These are phyloP conservation scores for Lysandra bellargus DNA, from an alignment of 2,888 invertebrate genomes.

Conservation along the genomic window DNA sequence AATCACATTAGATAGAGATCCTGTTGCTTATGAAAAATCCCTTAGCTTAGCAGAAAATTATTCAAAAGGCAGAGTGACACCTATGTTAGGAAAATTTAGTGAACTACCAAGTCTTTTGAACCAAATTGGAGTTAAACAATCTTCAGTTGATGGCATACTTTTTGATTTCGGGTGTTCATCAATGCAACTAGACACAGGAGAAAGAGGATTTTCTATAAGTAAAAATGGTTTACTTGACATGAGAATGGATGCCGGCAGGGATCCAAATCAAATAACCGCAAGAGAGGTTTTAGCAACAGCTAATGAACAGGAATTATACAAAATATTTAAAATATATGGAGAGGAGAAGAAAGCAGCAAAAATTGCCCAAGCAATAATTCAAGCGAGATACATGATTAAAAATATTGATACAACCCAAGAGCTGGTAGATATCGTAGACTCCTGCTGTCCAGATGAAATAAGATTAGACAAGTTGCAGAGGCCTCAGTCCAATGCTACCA, in stretches of 20 bases:
- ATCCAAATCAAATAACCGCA: constrained; percentile 88
- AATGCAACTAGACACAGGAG: constrained; percentile 93
- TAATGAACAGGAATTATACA: constrained; percentile 87
- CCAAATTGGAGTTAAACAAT: constrained; percentile 78
- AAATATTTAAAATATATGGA: constrained; percentile 94
- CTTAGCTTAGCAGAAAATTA: constrained; percentile 82
- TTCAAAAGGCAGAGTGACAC: constrained; percentile 84
- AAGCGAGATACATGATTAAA: constrained; percentile 88
- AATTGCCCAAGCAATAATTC: constrained; percentile 92
- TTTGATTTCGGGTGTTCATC: constrained; percentile 98
- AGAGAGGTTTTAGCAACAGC: constrained; percentile 91
- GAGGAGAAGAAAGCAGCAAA: constrained; percentile 93
- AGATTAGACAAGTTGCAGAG: constrained; percentile 87
- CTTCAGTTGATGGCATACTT: constrained; percentile 90
- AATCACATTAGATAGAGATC: constrained; percentile 94
- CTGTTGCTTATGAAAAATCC: constrained; percentile 86
- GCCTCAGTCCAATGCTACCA: constrained; percentile 91
- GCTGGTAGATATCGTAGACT: constrained; percentile 86
- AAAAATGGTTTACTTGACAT: constrained; percentile 95
- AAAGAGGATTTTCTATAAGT: constrained; percentile 92
- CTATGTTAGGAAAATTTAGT: constrained; percentile 93
- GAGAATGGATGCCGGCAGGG: constrained; percentile 93
- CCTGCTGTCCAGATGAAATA: constrained; percentile 79
- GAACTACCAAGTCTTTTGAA: constrained; percentile 87
- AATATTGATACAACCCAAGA: constrained; percentile 91